Percentiles rank a stretch among this genome's conserved stretches.
Evolutionary conservation across 2,797 vertebrate species (phyloP).

Genomic region (Phoxinus dragarum): DNA sequence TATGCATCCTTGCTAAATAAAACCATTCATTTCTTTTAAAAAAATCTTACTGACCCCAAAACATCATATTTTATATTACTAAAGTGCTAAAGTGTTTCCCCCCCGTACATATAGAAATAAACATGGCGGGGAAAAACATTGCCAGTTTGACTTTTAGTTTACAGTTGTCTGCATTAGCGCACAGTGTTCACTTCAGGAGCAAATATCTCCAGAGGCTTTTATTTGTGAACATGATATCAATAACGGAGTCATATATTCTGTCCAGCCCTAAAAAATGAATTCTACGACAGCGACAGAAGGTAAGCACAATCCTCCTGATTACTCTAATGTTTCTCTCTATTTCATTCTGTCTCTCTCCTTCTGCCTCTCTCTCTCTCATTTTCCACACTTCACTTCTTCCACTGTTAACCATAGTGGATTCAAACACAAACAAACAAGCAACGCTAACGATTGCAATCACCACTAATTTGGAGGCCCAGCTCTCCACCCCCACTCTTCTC

Average conservation of each 20-base stretch:
- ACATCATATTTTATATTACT: neutral
- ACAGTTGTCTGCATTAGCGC: neutral
- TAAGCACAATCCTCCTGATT: conserved; percentile 4
- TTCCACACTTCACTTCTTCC: conserved; percentile 57
- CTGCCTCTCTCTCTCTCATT: conserved; percentile 16
- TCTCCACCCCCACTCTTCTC: conserved; percentile 32
- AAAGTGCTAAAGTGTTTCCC: neutral
- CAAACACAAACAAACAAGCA: conserved; percentile 65
- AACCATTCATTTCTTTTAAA: neutral
- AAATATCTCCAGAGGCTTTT: conserved; percentile 1
- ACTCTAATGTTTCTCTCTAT: neutral
- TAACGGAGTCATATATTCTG: neutral
- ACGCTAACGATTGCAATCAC: conserved; percentile 57
- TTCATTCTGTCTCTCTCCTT: neutral
- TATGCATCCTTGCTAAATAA: neutral
- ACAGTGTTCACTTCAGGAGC: neutral
- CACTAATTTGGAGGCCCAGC: conserved; percentile 60
- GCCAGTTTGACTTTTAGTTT: neutral
- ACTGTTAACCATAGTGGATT: conserved; percentile 56
- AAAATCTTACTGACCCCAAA: neutral
- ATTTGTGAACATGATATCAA: neutral
- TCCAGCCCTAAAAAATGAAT: neutral
- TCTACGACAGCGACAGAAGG: neutral
- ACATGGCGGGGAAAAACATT: neutral
- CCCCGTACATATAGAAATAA: neutral